phyloP scores from a whole-genome alignment of 2,797 vertebrate species.

The Megaceryle alcyon region DNA sequence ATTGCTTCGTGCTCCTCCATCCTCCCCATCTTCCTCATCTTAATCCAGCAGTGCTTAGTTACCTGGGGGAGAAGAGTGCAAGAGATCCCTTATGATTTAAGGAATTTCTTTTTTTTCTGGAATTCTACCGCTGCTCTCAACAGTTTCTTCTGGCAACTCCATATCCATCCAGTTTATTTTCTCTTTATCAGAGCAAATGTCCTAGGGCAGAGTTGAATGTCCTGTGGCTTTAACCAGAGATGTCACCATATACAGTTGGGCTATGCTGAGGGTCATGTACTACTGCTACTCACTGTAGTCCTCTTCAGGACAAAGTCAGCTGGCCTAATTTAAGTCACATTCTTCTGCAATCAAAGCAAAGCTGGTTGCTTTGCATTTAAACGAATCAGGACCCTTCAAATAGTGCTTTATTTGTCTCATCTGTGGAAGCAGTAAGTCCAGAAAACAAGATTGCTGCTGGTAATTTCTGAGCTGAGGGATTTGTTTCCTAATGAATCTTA shows the following conservation, averaged over 20 bases:
- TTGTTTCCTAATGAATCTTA: neutral
- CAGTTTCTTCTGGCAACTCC: neutral
- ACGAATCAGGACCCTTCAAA: neutral
- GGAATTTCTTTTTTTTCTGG: neutral
- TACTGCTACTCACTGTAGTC: neutral
- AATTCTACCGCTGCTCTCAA: neutral
- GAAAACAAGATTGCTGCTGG: neutral
- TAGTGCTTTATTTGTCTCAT: conserved; percentile 1
- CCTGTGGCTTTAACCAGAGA: neutral
- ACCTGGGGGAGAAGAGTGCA: neutral
- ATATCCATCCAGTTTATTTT: neutral
- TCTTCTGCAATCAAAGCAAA: conserved; percentile 16
- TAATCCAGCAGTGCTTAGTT: neutral
- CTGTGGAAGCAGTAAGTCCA: neutral
- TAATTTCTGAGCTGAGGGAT: conserved; percentile 2
- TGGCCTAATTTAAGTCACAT: neutral
- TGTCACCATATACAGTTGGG: neutral
- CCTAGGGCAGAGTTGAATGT: neutral
- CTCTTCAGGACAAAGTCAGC: neutral
- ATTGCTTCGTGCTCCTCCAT: conserved; percentile 1
- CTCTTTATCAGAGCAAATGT: neutral
- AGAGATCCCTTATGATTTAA: neutral
- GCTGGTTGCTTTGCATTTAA: neutral
- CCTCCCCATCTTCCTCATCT: neutral
- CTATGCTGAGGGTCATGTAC: neutral